Conservation (phyloP, 2,113 vertebrate genomes). For the Sciurus niger region DNA sequence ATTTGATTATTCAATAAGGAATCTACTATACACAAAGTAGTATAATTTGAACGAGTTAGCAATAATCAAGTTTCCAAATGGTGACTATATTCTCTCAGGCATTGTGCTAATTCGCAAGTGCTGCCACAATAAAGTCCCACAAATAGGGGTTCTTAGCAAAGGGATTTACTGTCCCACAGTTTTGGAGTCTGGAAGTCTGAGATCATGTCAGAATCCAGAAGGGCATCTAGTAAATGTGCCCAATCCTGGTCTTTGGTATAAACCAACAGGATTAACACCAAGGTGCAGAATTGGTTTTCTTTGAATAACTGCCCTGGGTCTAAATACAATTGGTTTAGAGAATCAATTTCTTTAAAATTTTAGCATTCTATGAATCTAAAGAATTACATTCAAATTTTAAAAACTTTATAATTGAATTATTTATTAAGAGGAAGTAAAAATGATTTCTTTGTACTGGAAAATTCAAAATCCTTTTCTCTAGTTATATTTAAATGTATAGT, state of each 20-base stretch:
- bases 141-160: no score
- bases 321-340: background rate
- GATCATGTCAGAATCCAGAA: background rate
- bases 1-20: background rate
- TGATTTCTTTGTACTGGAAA: background rate
- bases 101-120: background rate
- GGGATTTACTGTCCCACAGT: background rate
- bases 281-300: background rate
- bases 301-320: background rate
- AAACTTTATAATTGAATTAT: background rate
- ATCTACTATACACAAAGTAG: background rate
- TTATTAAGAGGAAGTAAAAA: background rate
- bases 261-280: background rate
- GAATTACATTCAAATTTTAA: background rate
- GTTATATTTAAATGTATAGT: background rate
- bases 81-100: background rate
- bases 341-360: conserved; percentile 40
- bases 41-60: background rate
- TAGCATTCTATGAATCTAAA: background rate
- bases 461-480: background rate
- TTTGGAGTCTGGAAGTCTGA: background rate
- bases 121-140: background rate
- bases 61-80: background rate
- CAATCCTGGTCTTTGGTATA: background rate
- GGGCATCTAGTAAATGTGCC: accelerated